These are phyloP conservation scores for Gastrophysa polygoni DNA, from an alignment of 2,888 invertebrate genomes.

Conservation along the genomic window DNA sequence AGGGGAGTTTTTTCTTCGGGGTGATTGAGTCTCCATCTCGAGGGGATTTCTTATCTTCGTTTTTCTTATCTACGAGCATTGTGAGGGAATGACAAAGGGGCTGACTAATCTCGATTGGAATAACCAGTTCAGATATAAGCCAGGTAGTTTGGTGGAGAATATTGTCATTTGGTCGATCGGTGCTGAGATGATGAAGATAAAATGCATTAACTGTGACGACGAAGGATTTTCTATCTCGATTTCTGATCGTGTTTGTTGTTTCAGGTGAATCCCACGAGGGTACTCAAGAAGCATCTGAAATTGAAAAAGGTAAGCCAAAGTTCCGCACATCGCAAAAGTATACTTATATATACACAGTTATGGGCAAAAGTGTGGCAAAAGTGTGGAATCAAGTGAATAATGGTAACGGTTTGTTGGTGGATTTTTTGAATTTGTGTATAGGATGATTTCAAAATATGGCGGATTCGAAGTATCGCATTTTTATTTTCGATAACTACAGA, in stretches of 20 bases:
- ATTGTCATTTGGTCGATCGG: background rate
- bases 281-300: constrained; percentile 51
- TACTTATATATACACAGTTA: no score
- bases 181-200: background rate
- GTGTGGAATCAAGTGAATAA: no score
- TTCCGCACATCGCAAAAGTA: no score
- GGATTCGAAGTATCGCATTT: no score
- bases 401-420: no score
- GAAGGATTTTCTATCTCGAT: background rate
- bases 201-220: no score
- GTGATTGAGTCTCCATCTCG: background rate
- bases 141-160: background rate
- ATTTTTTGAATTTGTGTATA: no score
- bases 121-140: background rate
- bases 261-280: constrained; percentile 55
- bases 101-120: background rate
- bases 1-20: background rate
- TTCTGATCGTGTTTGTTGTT: constrained; percentile 36
- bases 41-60: background rate
- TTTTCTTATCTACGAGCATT: background rate
- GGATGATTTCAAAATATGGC: no score
- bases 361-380: no score
- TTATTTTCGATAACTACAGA: no score
- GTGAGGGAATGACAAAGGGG: background rate
- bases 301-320: constrained; percentile 51